A percentile compares a stretch with the other conserved stretches of the same genome.
phyloP scores from a whole-genome alignment of 2,797 vertebrate species.

The Chloroceryle inda region DNA sequence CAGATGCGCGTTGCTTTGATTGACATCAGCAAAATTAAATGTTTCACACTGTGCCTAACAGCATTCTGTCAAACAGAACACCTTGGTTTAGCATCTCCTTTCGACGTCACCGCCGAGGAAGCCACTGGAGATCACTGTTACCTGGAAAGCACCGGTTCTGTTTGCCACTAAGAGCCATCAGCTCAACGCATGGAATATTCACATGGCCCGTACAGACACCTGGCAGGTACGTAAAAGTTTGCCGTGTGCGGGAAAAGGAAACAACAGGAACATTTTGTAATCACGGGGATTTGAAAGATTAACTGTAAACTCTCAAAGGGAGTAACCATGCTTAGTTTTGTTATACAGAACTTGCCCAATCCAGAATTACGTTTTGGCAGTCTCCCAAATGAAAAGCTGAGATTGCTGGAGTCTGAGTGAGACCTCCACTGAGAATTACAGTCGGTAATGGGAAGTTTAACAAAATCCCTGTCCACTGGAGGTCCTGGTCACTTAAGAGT shows the following conservation, averaged over 20 bases:
- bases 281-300: neutral
- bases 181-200: neutral
- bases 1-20: neutral
- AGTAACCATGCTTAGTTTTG: neutral
- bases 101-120: conserved; percentile 27
- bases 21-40: conserved; percentile 15
- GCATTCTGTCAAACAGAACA: neutral
- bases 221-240: neutral
- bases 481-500: neutral
- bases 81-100: neutral
- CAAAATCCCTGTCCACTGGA: neutral
- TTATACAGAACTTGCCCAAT: neutral
- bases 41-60: neutral
- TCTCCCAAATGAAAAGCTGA: neutral
- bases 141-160: neutral
- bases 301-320: neutral
- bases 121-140: neutral
- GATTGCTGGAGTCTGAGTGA: neutral
- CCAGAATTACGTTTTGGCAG: neutral
- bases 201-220: neutral
- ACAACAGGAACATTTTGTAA: neutral
- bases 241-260: neutral
- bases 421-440: neutral
- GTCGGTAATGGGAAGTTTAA: neutral
- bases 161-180: neutral